Evolutionary conservation across 1,140 invertebrate species (phyloP).

Genomic region (Philopotamus ludificatus): DNA sequence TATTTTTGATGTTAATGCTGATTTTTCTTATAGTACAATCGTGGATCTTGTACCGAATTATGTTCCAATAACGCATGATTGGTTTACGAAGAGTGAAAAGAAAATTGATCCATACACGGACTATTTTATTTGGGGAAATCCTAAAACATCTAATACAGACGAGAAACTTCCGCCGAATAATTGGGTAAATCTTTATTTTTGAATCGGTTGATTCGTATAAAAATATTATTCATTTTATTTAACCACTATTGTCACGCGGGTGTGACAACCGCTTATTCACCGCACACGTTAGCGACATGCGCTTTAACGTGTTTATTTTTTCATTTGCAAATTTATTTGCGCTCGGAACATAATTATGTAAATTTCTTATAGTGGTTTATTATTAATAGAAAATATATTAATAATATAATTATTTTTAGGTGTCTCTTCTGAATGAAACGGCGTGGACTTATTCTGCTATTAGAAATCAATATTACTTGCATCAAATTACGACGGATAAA

Average conservation of each 20-base stretch:
- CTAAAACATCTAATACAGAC: slow-evolving; percentile 44
- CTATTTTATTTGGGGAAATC: slow-evolving; percentile 70
- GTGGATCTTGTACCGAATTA: slow-evolving; percentile 57
- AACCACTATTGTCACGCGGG: too few species aligned
- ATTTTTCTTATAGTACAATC: slow-evolving; percentile 46
- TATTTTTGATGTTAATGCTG: background rate
- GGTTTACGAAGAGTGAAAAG: slow-evolving; percentile 69
- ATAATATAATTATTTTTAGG: slow-evolving; percentile 39
- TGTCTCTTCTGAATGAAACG: slow-evolving; percentile 44
- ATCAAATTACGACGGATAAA: slow-evolving; percentile 58
- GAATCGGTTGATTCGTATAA: background rate
- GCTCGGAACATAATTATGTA: too few species aligned
- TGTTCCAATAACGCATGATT: slow-evolving; percentile 55
- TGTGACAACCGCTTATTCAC: too few species aligned
- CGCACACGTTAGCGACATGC: too few species aligned
- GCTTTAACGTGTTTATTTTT: too few species aligned
- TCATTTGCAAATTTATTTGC: too few species aligned
- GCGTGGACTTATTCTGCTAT: slow-evolving; percentile 62
- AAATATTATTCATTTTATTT: background rate
- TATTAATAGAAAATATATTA: background rate
- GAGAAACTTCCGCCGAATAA: slow-evolving; percentile 64
- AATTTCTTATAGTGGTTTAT: background rate
- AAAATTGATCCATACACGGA: slow-evolving; percentile 57
- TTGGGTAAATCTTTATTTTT: slow-evolving; percentile 59
- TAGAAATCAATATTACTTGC: slow-evolving; percentile 64